Evolutionary conservation across 2,888 invertebrate genomes (phyloP), one percentile per base, ranked within the genome.

Genomic region (Plagodis dolabraria): DNA sequence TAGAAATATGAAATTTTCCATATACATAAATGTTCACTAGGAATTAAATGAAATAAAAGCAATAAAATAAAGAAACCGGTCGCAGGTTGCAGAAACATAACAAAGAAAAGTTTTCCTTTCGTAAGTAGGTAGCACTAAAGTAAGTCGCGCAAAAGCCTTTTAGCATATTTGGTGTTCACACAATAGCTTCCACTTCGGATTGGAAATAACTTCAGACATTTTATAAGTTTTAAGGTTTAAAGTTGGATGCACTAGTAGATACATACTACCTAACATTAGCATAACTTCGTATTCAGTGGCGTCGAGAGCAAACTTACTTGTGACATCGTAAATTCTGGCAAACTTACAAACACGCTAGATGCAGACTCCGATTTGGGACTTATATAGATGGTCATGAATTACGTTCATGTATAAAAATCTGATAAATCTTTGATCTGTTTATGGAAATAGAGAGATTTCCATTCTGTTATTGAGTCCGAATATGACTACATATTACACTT

Each of bases 201-300:
- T 73, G 77, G 77, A 79, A 80, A 82, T 83, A 85, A 86, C 78
- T 86, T 79, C 63, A 68, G 75, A 80, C 80, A 82, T 85, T 89
- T 87, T 85, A 82, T 82, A 87, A 87, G 83, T 86, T 87, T 85
- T 85, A 86, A 86, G 84, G 81, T 85, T 77, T 81, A 67, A 77
- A 86, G 83, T 86, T 83, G 74, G 76, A 76, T 85, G 84, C 83
- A 85, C 80, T 80, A 74, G 76, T 74, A 22, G 22, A 22, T 22
- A 22, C 22, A 22, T 22, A 22, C 22, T 22, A 72, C 75, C 60
- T 61, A 53, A 49, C 79, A 92, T 91, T 90, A 86, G 82, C 92
- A 92, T 91, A 92, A 89, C 86, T 91, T 87, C 87, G 86, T 83
- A 91, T 91, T 86, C 90, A 88, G 85, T 82, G 85, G 81, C 80